phyloP scores from a whole-genome alignment of 2,113 vertebrate genomes.

The Cyprinodon brontotheroides region DNA sequence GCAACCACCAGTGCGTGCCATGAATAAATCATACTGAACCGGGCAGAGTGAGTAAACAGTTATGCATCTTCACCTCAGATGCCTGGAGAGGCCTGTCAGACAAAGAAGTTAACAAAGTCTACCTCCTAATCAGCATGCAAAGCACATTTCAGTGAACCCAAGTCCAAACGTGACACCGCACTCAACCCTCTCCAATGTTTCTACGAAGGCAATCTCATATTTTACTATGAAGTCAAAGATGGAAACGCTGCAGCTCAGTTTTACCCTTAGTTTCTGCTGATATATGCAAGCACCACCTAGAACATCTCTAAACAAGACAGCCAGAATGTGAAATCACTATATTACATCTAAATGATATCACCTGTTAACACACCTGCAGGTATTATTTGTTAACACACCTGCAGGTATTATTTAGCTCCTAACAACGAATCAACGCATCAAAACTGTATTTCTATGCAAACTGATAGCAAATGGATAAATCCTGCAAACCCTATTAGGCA shows the following conservation, averaged over 20 bases:
- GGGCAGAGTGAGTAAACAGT: conserved; percentile 72
- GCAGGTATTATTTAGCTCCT: conserved; percentile 29
- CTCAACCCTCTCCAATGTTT: conserved; percentile 26
- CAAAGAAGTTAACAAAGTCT: conserved; percentile 72
- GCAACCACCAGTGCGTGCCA: conserved; percentile 68
- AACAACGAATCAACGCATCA: neutral
- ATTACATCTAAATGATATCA: conserved; percentile 35
- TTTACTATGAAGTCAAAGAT: conserved; percentile 25
- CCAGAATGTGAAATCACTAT: conserved; percentile 40
- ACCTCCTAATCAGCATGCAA: conserved; percentile 67
- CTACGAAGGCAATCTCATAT: conserved; percentile 39
- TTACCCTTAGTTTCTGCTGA: conserved; percentile 37
- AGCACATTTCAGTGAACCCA: conserved; percentile 57
- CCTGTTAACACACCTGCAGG: conserved; percentile 38
- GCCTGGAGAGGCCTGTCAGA: conserved; percentile 72
- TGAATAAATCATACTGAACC: conserved; percentile 80
- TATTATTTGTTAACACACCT: conserved; percentile 42
- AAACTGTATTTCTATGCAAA: neutral
- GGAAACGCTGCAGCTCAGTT: conserved; percentile 40
- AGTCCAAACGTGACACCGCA: conserved; percentile 62
- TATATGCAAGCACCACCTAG: conserved; percentile 53
- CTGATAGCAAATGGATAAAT: neutral
- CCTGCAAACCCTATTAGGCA: too few species aligned
- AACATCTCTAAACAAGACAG: conserved; percentile 56
- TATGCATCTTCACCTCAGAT: conserved; percentile 71